A percentile compares a stretch with the other conserved stretches of the same genome.
Evolutionary conservation across 1,140 invertebrate species (phyloP).

Genomic region (Ooceraea biroi): DNA sequence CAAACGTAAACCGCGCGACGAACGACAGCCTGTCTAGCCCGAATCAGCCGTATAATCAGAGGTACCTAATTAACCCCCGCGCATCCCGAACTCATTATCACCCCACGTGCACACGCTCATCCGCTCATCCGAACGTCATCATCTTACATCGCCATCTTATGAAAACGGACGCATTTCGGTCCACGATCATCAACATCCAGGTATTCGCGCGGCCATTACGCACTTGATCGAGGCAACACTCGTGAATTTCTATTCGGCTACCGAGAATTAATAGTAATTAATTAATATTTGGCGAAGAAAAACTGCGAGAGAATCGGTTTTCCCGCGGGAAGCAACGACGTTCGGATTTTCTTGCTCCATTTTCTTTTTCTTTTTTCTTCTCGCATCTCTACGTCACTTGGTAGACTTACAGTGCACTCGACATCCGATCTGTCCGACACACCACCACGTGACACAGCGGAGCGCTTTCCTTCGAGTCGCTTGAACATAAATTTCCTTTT

Average conservation of each 20-base stretch:
- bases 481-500: conserved; percentile 52
- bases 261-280: conserved; percentile 53
- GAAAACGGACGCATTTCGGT: not conserved
- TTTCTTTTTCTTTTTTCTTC: not conserved
- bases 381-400: not conserved
- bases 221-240: conserved; percentile 20
- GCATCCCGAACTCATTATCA: not conserved
- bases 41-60: conserved; percentile 85
- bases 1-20: conserved; percentile 91
- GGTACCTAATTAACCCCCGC: conserved; percentile 74
- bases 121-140: conserved; percentile 21
- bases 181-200: not conserved
- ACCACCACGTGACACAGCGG: conserved; percentile 26
- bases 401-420: conserved; percentile 54
- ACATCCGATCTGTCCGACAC: conserved; percentile 44
- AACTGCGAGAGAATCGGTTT: not conserved
- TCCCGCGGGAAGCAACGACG: not conserved
- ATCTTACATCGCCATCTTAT: conserved; percentile 50
- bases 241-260: conserved; percentile 53
- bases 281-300: too few species aligned
- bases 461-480: conserved; percentile 42
- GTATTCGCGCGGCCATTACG: conserved; percentile 11
- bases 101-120: not conserved
- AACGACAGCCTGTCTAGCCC: conserved; percentile 87
- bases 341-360: not conserved